Evolutionary conservation across 1,140 invertebrate species (phyloP).

Genomic region (Drosophila funebris): DNA sequence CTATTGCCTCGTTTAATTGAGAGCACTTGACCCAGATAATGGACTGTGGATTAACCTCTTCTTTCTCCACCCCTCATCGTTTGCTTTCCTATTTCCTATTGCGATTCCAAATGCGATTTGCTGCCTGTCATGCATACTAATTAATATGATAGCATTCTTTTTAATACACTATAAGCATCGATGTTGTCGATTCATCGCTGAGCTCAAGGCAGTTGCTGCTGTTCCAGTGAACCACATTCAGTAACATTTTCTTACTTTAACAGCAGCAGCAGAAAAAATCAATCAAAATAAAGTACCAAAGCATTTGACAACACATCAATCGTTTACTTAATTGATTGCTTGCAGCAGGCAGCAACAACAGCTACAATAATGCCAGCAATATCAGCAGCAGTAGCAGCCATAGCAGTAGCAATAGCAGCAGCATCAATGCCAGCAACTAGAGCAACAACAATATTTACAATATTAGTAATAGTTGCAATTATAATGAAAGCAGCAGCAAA

Average conservation of each 20-base stretch:
- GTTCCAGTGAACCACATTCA: neutral
- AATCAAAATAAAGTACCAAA: conserved; percentile 65
- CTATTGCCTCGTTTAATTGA: neutral
- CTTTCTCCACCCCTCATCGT: neutral
- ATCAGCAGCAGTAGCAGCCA: neutral
- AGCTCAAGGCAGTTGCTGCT: conserved; percentile 1
- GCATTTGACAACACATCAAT: conserved; percentile 53
- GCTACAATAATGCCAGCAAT: neutral
- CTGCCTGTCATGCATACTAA: conserved; percentile 45
- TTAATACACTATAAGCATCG: conserved; percentile 35
- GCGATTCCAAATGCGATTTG: neutral
- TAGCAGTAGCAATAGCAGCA: neutral
- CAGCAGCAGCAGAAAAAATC: conserved; percentile 43
- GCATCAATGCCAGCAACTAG: neutral
- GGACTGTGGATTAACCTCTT: conserved; percentile 3
- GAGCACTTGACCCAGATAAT: conserved; percentile 8
- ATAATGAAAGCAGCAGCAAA: neutral
- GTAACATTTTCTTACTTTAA: conserved; percentile 1
- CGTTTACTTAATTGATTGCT: conserved; percentile 66
- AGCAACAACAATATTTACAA: neutral
- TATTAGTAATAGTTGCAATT: neutral
- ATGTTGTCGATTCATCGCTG: conserved; percentile 24
- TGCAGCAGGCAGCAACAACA: conserved; percentile 17
- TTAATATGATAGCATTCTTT: conserved; percentile 33
- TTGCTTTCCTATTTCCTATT: neutral